phyloP scores from a whole-genome alignment of 2,113 vertebrate species.

The Rynchops niger region DNA sequence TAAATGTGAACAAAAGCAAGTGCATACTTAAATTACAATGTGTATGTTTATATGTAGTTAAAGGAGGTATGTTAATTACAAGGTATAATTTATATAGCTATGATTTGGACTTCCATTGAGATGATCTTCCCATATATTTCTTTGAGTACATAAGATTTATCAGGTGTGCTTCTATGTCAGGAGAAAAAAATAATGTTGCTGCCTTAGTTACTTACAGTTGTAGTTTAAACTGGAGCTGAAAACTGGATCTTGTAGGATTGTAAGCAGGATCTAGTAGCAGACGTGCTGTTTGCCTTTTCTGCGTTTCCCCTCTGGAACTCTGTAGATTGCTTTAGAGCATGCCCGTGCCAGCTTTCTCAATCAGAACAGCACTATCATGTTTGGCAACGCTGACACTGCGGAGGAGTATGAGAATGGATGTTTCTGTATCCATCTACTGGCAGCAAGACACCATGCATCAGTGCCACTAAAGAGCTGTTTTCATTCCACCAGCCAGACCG shows the following conservation, averaged over 20 bases:
- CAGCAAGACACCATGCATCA: neutral
- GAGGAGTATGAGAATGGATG: neutral
- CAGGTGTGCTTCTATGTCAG: neutral
- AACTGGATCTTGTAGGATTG: neutral
- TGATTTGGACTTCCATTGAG: neutral
- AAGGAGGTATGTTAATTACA: neutral
- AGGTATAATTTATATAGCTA: neutral
- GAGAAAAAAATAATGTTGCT: neutral
- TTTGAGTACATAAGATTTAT: neutral
- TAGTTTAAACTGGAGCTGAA: neutral
- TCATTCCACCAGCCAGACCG: neutral
- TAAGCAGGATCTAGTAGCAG: neutral
- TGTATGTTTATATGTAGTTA: neutral
- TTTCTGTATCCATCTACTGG: neutral
- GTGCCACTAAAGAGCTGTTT: neutral
- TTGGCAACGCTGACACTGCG: rapidly evolving
- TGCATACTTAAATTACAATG: rapidly evolving
- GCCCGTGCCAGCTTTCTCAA: neutral
- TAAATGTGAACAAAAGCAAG: neutral
- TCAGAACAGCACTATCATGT: neutral
- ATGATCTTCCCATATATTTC: neutral
- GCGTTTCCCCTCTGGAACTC: neutral
- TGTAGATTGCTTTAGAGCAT: neutral
- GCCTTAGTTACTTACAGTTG: neutral
- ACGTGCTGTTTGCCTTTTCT: neutral